These are phyloP conservation scores for Mystacornis crossleyi DNA, from an alignment of 2,113 vertebrate species.

Conservation along the genomic window DNA sequence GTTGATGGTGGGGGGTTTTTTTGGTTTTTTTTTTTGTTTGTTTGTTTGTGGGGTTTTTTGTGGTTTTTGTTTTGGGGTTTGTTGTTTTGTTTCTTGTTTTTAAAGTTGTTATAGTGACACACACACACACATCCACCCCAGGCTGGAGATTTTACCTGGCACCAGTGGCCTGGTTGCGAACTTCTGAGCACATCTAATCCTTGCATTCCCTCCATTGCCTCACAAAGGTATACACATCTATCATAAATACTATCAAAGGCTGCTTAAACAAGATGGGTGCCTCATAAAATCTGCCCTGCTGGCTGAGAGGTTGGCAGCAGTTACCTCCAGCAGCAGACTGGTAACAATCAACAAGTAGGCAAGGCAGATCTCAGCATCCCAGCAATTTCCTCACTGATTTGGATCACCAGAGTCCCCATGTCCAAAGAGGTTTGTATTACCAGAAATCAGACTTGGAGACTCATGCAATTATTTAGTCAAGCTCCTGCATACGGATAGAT, in stretches of 20 bases:
- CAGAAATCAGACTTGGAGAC: neutral
- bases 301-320: neutral
- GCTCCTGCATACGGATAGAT: neutral
- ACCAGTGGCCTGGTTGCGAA: neutral
- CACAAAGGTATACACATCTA: neutral
- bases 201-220: neutral
- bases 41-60: no score
- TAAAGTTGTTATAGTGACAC: neutral
- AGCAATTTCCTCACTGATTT: neutral
- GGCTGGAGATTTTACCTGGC: neutral
- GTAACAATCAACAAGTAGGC: neutral
- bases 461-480: neutral
- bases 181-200: neutral
- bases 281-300: neutral
- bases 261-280: neutral
- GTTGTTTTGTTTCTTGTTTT: neutral
- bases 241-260: fast-evolving
- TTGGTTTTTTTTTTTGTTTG: no score
- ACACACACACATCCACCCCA: fast-evolving
- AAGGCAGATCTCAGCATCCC: neutral
- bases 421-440: neutral
- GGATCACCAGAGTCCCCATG: neutral
- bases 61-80: neutral
- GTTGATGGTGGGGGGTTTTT: fast-evolving
- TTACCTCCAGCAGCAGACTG: neutral